A percentile compares a stretch with the other conserved stretches of the same genome.
These are phyloP conservation scores for Heteropelma amictum DNA, from an alignment of 2,888 invertebrate genomes.

Conservation along the genomic window DNA sequence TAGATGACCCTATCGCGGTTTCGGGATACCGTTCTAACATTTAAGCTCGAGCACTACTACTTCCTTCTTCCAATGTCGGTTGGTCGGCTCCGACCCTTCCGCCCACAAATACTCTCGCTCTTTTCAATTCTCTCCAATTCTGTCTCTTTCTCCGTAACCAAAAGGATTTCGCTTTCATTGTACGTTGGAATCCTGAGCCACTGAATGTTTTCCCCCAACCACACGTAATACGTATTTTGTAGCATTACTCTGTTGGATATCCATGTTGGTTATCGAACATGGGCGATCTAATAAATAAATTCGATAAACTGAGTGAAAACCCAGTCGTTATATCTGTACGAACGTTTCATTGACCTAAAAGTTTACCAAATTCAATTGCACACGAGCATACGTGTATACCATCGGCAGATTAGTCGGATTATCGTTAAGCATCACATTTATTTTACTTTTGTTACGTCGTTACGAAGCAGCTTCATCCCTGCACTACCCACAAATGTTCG, in stretches of 20 bases:
- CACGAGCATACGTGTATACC: not conserved
- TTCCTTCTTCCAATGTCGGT: not conserved
- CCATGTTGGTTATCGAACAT: not conserved
- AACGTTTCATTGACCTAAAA: not conserved
- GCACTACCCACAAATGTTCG: not conserved
- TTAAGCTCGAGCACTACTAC: slow-evolving; percentile 41
- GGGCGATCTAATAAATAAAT: slow-evolving; percentile 26
- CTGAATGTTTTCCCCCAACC: slow-evolving; percentile 7
- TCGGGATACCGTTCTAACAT: slow-evolving; percentile 36
- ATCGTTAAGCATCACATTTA: slow-evolving; percentile 9
- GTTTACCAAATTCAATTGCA: not conserved
- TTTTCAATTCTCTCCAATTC: not conserved
- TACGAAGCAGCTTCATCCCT: not conserved
- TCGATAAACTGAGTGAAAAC: not conserved
- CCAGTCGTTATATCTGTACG: not conserved
- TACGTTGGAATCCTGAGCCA: slow-evolving; percentile 36
- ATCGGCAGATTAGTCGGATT: slow-evolving; percentile 22
- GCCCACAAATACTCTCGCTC: not conserved
- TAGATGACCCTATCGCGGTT: slow-evolving; percentile 47
- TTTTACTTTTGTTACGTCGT: slow-evolving; percentile 4
- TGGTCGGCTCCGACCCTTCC: not conserved
- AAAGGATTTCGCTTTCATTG: slow-evolving; percentile 14
- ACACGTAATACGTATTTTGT: slow-evolving; percentile 22
- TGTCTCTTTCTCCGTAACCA: not conserved
- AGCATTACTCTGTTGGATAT: slow-evolving; percentile 6